Percentiles rank a stretch among this genome's conserved stretches.
Conservation (phyloP, 2,797 vertebrate species). For the Girardinus metallicus region DNA sequence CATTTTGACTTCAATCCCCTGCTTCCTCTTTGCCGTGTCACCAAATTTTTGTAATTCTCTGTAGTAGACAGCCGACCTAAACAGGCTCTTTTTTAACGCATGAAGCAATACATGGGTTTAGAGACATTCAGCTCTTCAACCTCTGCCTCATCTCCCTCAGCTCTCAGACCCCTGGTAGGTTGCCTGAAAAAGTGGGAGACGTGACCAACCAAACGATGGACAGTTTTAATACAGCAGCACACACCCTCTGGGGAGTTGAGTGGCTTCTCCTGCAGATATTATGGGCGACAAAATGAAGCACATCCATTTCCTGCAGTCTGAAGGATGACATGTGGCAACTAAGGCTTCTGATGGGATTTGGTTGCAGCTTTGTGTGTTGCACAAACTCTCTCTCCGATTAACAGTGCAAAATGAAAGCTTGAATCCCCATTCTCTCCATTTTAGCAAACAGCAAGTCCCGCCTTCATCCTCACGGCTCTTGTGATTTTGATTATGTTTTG, state of each 20-base stretch:
- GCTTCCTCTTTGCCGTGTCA: constrained; percentile 21
- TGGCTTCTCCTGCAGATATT: constrained; percentile 79
- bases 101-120: constrained; percentile 14
- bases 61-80: constrained; percentile 15
- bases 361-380: constrained; percentile 42
- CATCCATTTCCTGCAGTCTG: constrained; percentile 79
- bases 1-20: constrained; percentile 45
- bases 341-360: constrained; percentile 60
- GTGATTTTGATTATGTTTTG: constrained; percentile 46
- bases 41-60: constrained; percentile 21
- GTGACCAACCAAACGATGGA: constrained; percentile 74
- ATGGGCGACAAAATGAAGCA: constrained; percentile 79
- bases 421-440: constrained; percentile 12
- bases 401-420: constrained; percentile 44
- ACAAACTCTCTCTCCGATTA: constrained; percentile 55
- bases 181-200: constrained; percentile 37
- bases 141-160: constrained; percentile 27
- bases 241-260: constrained; percentile 63
- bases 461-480: constrained; percentile 31
- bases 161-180: constrained; percentile 23
- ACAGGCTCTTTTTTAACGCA: constrained; percentile 19
- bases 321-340: constrained; percentile 73
- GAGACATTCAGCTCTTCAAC: constrained; percentile 5
- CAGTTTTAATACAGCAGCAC: constrained; percentile 82
- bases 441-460: constrained; percentile 16